A percentile compares a stretch with the other conserved stretches of the same genome.
Evolutionary conservation across 1,140 invertebrate species (phyloP).

Genomic region (Trypoxylus dichotomus): DNA sequence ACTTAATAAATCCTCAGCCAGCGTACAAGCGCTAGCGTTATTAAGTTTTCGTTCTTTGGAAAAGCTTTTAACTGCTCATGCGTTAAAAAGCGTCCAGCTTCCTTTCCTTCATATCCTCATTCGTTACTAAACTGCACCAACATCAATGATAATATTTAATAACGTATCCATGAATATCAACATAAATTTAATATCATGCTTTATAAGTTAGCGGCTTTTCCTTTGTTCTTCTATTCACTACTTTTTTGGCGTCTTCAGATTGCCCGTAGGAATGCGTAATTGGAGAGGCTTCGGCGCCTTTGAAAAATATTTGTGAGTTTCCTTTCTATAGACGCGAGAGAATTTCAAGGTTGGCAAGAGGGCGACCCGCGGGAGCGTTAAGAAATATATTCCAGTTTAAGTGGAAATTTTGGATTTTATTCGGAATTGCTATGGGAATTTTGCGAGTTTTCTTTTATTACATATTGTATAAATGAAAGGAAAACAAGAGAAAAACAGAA

Average conservation of each 20-base stretch:
- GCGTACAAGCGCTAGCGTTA: background rate
- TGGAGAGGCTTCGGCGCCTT: background rate
- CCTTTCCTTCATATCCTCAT: background rate
- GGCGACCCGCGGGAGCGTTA: background rate
- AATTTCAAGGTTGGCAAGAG: background rate
- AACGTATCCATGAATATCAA: background rate
- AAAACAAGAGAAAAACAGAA: background rate
- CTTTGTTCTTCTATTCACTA: background rate
- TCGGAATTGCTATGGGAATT: background rate
- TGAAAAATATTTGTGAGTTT: background rate
- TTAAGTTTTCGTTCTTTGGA: background rate
- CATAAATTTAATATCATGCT: conserved; percentile 8
- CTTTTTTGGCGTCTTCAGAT: background rate
- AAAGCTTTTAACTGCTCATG: background rate
- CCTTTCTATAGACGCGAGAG: background rate
- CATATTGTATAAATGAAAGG: background rate
- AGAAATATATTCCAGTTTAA: conserved; percentile 17
- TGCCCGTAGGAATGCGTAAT: background rate
- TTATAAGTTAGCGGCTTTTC: background rate
- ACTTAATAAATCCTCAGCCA: background rate
- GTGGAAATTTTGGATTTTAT: conserved; percentile 15
- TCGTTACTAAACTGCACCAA: background rate
- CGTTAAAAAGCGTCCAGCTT: background rate
- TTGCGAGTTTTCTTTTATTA: conserved; percentile 1
- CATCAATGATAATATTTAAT: conserved; percentile 3